Conservation (phyloP, 2,113 vertebrate species). For the Lepus americanus region DNA sequence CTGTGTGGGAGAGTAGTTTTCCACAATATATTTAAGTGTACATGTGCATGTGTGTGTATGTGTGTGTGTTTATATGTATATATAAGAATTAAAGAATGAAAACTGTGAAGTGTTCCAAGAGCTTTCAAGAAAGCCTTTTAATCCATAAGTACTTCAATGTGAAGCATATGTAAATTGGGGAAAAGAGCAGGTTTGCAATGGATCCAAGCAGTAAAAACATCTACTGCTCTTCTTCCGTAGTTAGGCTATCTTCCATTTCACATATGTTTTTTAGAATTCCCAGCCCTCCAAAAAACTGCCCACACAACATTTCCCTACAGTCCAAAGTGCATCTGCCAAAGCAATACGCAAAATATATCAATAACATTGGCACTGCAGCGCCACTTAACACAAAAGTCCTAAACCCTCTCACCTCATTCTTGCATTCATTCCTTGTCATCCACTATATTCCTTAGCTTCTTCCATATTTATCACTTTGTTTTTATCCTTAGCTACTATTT, state of each 20-base stretch:
- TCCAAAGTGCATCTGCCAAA: not conserved
- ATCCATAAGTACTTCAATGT: conserved; percentile 61
- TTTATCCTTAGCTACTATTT: not conserved
- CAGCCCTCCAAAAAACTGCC: not conserved
- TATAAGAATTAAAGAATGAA: conserved; percentile 64
- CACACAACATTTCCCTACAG: not conserved
- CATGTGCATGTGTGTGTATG: not conserved
- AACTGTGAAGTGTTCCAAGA: conserved; percentile 71
- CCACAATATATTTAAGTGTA: conserved; percentile 63
- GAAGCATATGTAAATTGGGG: conserved; percentile 55
- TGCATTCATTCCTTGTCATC: not conserved
- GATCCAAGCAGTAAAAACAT: conserved; percentile 66
- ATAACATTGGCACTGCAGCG: not conserved
- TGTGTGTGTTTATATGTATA: not conserved
- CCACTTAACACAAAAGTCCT: not conserved
- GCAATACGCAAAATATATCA: not conserved
- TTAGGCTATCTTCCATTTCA: not conserved
- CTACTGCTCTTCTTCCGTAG: conserved; percentile 10
- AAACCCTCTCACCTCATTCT: not conserved
- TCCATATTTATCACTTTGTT: not conserved
- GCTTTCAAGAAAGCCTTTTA: conserved; percentile 68
- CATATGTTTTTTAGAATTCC: not conserved
- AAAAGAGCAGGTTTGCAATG: conserved; percentile 70
- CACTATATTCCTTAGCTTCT: not conserved
- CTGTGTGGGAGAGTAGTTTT: not conserved